phyloP scores from a whole-genome alignment of 2,888 invertebrate genomes.

The Lycaena phlaeas region DNA sequence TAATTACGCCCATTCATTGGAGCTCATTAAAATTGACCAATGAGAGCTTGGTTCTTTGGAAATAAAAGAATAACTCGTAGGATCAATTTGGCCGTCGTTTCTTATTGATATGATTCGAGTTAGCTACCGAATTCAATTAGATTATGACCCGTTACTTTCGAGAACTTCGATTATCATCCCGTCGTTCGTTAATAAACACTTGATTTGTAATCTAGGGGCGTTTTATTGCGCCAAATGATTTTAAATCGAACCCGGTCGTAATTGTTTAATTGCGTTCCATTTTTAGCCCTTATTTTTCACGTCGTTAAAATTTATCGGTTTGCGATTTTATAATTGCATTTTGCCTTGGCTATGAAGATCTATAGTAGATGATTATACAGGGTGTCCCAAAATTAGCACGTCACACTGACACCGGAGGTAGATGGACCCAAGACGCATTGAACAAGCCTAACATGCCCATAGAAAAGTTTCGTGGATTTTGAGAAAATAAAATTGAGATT shows the following conservation, averaged over 20 bases:
- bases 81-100: conserved; percentile 64
- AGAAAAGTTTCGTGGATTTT: no score
- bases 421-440: no score
- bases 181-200: conserved; percentile 25
- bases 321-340: no score
- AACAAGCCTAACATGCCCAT: no score
- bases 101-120: conserved; percentile 55
- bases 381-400: no score
- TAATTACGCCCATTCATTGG: conserved; percentile 70
- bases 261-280: background rate
- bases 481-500: no score
- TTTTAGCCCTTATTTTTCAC: background rate
- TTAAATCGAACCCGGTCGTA: no score
- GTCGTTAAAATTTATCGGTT: background rate
- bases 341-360: no score
- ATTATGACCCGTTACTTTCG: conserved; percentile 37
- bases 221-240: background rate
- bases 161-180: conserved; percentile 47
- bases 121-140: conserved; percentile 54
- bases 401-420: no score
- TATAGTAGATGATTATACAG: no score
- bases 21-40: conserved; percentile 65
- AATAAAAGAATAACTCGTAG: conserved; percentile 49
- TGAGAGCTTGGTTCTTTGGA: conserved; percentile 33
- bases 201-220: conserved; percentile 3